A percentile compares a stretch with the other conserved stretches of the same genome.
Conservation (phyloP, 1,140 invertebrate species). For the Lepidurus apus region DNA sequence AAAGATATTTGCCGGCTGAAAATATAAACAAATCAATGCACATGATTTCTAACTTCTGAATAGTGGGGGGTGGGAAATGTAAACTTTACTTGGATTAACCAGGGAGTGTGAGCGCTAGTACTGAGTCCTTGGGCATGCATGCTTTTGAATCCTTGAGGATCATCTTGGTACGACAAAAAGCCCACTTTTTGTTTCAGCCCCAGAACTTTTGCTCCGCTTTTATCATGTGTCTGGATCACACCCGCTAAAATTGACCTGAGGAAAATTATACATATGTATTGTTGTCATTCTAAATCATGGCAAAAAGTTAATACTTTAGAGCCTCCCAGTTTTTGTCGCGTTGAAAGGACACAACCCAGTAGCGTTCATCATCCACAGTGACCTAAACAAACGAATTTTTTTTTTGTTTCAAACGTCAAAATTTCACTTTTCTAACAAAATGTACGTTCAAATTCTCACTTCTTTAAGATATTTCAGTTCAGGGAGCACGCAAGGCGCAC, state of each 20-base stretch:
- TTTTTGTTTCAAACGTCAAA: too few relatives aligned
- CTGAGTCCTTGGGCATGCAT: slow-evolving; percentile 76
- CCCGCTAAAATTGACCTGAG: slow-evolving; percentile 27
- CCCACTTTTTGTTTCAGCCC: slow-evolving; percentile 80
- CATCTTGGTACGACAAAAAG: slow-evolving; percentile 77
- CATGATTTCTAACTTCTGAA: too few relatives aligned
- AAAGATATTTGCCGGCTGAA: background rate
- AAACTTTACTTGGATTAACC: slow-evolving; percentile 51
- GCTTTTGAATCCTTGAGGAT: slow-evolving; percentile 79
- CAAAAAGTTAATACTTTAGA: slow-evolving; percentile 51
- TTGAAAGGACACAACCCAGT: slow-evolving; percentile 81
- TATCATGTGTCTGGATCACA: slow-evolving; percentile 28
- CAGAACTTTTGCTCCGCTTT: slow-evolving; percentile 50
- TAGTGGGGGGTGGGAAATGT: background rate
- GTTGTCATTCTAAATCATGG: too few relatives aligned
- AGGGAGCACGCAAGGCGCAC: slow-evolving; percentile 79
- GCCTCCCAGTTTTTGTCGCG: slow-evolving; percentile 74
- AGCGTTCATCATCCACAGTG: slow-evolving; percentile 71
- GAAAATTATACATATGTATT: background rate
- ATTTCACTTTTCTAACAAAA: too few relatives aligned
- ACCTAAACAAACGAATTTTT: slow-evolving; percentile 45
- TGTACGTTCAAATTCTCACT: slow-evolving; percentile 43
- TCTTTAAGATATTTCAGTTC: slow-evolving; percentile 68
- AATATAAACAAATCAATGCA: too few relatives aligned
- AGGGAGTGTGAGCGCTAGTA: slow-evolving; percentile 65